Evolutionary conservation across 2,797 vertebrate genomes (phyloP), one percentile per base, ranked within the genome.

Genomic region (Propithecus perrieri): DNA sequence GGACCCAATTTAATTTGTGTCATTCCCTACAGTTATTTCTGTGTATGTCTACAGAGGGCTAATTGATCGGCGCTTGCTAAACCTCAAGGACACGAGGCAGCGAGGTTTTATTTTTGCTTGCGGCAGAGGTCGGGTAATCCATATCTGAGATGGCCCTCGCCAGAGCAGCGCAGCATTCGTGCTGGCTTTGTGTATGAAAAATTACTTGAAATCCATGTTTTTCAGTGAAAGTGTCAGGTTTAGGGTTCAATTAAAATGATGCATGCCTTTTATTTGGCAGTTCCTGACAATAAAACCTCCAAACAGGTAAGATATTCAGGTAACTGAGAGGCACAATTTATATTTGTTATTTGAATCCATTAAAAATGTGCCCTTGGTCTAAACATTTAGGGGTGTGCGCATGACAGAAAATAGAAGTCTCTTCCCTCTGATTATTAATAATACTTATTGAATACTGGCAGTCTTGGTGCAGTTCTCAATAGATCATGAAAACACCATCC

Each of bases 241-340:
- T 95, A 61, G 88, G 96, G 11, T 93, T 95, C 96, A 95, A 90
- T 96, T 97, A 97, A 94, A 95, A 94, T 97, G 97, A 95, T 79
- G 35, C 84, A 96, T 80, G 95, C 28, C 20, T 71, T 71, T 78
- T 81, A 69, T 81, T 76, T 53, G 92, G 88, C 81, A 93, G 85
- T 30, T 92, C 69, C 33, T 48, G 93, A 69, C 67, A 89, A 94
- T 75, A 87, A 97, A 97, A 89, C 35, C 75, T 94, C 76, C 67
- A 86, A 89, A 93, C 84, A 88, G 84, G 93, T 89, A 91, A 87
- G 85, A 80, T 53, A 75, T 43, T 57, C 76, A 83, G 26, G 80
- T 90, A 91, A 55, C 76, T 76, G 89, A 85, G 38, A 85, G 35
- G 38, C 33, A 6, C 1, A 2, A 89, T 74, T 96, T 89, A 63